Conservation (phyloP, 92 coral and sea anemone genomes). For the Palythoa caribaeorum region DNA sequence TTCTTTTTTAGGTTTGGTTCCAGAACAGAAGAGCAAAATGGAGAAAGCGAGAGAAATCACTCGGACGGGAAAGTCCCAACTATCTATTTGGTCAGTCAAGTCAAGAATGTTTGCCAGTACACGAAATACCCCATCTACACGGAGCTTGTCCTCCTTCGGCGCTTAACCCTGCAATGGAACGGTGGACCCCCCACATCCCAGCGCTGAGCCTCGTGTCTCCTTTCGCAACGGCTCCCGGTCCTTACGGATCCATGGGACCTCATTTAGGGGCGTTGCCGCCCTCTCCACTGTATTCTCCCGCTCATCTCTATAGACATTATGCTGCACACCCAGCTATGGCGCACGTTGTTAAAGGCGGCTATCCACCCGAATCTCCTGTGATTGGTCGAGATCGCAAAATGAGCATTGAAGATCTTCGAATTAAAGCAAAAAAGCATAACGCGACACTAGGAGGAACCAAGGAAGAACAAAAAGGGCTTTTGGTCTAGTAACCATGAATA, state of each 20-base stretch:
- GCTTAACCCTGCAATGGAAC: constrained; percentile 66
- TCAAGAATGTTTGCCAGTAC: constrained; percentile 72
- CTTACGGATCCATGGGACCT: constrained; percentile 76
- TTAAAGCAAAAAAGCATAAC: constrained; percentile 82
- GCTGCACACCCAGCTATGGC: constrained; percentile 75
- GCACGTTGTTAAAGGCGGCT: constrained; percentile 70
- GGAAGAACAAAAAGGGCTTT: constrained; percentile 39
- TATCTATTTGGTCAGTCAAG: constrained; percentile 73
- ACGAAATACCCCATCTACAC: constrained; percentile 72
- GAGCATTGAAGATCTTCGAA: constrained; percentile 86
- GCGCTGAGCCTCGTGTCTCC: constrained; percentile 93
- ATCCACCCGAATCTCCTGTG: constrained; percentile 58
- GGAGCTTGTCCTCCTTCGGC: constrained; percentile 54
- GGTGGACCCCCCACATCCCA: constrained; percentile 90
- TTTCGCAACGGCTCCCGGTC: constrained; percentile 81
- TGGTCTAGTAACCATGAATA: neutral
- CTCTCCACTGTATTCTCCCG: constrained; percentile 72
- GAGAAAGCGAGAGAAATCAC: constrained; percentile 97
- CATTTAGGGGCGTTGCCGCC: constrained; percentile 61
- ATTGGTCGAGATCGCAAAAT: constrained; percentile 74
- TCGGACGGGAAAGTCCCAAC: constrained; percentile 96
- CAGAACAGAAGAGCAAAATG: constrained; percentile 99
- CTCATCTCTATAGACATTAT: constrained; percentile 73
- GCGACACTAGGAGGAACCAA: constrained; percentile 9
- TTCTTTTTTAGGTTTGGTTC: constrained; percentile 89